Percentiles rank a stretch among this genome's conserved stretches.
Conservation (phyloP, 1,140 invertebrate species). For the Orius laevigatus region DNA sequence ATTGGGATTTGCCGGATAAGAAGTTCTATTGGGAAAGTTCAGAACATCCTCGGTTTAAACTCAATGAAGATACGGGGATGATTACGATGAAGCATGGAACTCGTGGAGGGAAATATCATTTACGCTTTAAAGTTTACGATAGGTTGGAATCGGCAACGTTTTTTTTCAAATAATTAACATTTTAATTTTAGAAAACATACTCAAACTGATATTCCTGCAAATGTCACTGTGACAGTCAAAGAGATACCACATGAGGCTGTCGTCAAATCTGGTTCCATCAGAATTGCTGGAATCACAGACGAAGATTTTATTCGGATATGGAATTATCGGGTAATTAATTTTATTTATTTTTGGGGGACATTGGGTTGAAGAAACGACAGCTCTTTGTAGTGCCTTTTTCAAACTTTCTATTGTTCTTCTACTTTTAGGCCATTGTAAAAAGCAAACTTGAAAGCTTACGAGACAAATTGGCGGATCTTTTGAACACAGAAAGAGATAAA, state of each 20-base stretch:
- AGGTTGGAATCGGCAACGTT: not conserved
- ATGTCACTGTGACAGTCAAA: conserved; percentile 82
- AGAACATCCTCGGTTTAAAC: conserved; percentile 66
- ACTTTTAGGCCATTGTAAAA: conserved; percentile 38
- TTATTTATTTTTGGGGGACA: not conserved
- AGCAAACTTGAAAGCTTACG: conserved; percentile 79
- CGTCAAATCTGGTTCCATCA: conserved; percentile 82
- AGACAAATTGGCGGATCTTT: conserved; percentile 67
- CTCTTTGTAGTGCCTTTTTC: not conserved
- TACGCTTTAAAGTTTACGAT: conserved; percentile 83
- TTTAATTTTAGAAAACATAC: conserved; percentile 55
- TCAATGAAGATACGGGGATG: conserved; percentile 85
- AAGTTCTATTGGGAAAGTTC: conserved; percentile 83
- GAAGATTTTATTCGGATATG: conserved; percentile 91
- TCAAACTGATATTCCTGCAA: conserved; percentile 77
- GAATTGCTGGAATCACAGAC: conserved; percentile 85
- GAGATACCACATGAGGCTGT: conserved; percentile 92
- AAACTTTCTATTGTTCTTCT: not conserved
- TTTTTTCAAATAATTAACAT: not conserved
- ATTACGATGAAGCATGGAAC: conserved; percentile 87
- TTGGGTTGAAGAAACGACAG: not conserved
- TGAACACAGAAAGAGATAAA: conserved; percentile 70
- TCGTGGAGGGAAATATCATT: conserved; percentile 65
- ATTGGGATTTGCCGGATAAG: conserved; percentile 95
- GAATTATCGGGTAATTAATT: conserved; percentile 59